Conservation (phyloP, 37 sponge, comb jelly and placozoan genomes). For the Lycopodina hypogea region DNA sequence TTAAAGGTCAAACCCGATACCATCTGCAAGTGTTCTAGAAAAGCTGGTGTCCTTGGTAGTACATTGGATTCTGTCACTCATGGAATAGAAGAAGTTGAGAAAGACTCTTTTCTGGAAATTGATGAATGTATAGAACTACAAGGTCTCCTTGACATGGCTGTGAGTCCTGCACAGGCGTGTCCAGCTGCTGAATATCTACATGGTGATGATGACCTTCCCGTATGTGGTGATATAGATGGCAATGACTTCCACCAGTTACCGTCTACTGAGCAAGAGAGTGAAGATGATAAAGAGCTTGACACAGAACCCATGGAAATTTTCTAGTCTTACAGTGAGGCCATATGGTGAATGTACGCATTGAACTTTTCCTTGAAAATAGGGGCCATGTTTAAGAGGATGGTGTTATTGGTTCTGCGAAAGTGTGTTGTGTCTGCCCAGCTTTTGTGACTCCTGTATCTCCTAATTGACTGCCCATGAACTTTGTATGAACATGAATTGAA, state of each 20-base stretch:
- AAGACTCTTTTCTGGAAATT: slow-evolving; percentile 13
- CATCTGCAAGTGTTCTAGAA: slow-evolving; percentile 58
- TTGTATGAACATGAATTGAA: no score
- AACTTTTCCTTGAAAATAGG: no score
- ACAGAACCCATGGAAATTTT: background rate
- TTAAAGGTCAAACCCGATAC: slow-evolving; percentile 29
- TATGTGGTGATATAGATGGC: slow-evolving; percentile 3
- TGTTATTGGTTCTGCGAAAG: no score
- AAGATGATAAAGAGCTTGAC: background rate
- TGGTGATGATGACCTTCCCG: slow-evolving; percentile 7
- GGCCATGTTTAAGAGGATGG: no score
- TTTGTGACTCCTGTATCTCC: no score
- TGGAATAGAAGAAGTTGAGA: background rate
- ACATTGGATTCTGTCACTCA: slow-evolving; percentile 1
- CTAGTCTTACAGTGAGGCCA: background rate
- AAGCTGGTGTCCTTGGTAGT: slow-evolving; percentile 29
- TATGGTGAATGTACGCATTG: no score
- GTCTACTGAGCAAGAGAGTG: background rate
- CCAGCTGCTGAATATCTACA: background rate
- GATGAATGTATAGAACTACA: background rate
- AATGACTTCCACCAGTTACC: no score
- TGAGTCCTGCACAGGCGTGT: background rate
- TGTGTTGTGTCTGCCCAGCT: no score
- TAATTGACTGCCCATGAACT: no score
- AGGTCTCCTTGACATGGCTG: background rate